Evolutionary conservation across 2,888 invertebrate genomes (phyloP), one percentile per base, ranked within the genome.

Genomic region (Drosophila pseudotalamancana): DNA sequence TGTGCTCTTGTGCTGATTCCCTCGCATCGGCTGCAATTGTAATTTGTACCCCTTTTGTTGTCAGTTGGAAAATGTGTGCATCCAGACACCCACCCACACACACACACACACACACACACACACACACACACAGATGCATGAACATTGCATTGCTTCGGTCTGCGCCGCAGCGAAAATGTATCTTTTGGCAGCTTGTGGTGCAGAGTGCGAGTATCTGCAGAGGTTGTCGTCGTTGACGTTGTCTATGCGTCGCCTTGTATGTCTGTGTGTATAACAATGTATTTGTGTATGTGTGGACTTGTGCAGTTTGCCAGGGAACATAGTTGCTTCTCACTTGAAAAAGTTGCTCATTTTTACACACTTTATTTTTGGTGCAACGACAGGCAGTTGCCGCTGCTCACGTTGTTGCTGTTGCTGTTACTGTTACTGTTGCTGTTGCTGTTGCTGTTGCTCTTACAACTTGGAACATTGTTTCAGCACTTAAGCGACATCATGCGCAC

Each of bases 401-500:
- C 39, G 62, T 45, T 67, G 68, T 48, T 60, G 48, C 42, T 62
- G 65, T 34, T 63, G 73, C 46, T 64, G 72, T 53, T 69, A 65
- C 53, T 27, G 42, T n/a, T n/a, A n/a, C n/a, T n/a, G n/a, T n/a
- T n/a, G n/a, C n/a, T 54, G 45, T 31, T 60, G 68, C 40, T 66
- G 72, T 43, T 70, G 75, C 66, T 66, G 83, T 71, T 85, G 86
- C 80, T 80, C 82, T 83, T 83, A 84, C 86, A 86, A 86, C 83
- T 83, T 78, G 83, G 76, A 84, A 84, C 83, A 84, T 80, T 84
- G 83, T 86, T 84, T 86, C 86, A 86, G 76, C 86, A 86, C 85
- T 83, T 83, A 85, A 79, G 85, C 82, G 82, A 83, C 82, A 83
- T 82, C 85, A 85, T 74, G 77, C 72, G 74, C 68, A 65, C 57